These are phyloP conservation scores for Nomada ruficornis DNA, from an alignment of 2,888 invertebrate species.

Conservation along the genomic window DNA sequence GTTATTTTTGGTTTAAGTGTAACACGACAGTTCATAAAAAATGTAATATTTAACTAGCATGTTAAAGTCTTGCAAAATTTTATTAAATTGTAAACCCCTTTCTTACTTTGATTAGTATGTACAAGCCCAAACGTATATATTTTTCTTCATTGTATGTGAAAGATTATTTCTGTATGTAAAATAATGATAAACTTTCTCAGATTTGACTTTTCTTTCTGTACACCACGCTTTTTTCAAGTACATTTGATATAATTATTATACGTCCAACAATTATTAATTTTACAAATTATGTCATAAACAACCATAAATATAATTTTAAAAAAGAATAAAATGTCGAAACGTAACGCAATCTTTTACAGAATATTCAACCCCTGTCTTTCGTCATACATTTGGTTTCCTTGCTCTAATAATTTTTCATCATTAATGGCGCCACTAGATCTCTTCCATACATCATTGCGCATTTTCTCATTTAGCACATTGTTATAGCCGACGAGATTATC, in stretches of 20 bases:
- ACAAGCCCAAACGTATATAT: too few species aligned
- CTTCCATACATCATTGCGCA: slow-evolving; percentile 10
- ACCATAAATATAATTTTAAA: neutral
- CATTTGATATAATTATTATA: neutral
- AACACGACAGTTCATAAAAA: too few species aligned
- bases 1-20: too few species aligned
- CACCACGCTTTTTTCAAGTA: neutral
- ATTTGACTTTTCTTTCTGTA: neutral
- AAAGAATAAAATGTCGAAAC: neutral
- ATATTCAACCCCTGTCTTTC: slow-evolving; percentile 17
- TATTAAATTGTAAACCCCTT: too few species aligned
- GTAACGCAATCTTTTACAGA: too few species aligned
- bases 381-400: slow-evolving; percentile 10
- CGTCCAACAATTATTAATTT: neutral
- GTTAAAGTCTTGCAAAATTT: too few species aligned
- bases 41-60: too few species aligned
- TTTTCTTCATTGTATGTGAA: too few species aligned
- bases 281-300: neutral
- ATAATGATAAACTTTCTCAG: neutral
- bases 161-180: too few species aligned
- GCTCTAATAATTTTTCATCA: slow-evolving; percentile 25
- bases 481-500: neutral
- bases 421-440: slow-evolving; percentile 24
- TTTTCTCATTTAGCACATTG: slow-evolving; percentile 6
- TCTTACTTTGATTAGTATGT: too few species aligned